phyloP scores from a whole-genome alignment of 2,797 vertebrate genomes.

The Danionella dracula region DNA sequence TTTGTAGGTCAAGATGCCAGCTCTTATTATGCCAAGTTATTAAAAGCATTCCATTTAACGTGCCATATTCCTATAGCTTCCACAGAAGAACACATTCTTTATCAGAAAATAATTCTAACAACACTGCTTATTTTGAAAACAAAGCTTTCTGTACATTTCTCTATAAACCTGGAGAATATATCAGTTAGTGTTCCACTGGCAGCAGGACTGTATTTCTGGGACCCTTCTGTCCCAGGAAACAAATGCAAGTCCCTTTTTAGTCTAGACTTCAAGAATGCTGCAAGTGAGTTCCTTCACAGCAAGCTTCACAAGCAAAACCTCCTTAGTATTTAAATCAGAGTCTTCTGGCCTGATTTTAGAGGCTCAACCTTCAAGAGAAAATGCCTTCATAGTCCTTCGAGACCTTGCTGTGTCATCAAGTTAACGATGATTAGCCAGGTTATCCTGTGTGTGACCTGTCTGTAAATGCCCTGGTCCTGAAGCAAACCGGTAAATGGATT shows the following conservation, averaged over 20 bases:
- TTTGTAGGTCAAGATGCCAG: not conserved
- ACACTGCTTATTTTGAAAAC: too few species aligned
- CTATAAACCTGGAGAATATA: too few species aligned
- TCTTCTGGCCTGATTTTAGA: slow-evolving; percentile 12
- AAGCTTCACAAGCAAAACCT: not conserved
- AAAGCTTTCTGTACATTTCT: too few species aligned
- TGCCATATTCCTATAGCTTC: too few species aligned
- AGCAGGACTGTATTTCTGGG: too few species aligned
- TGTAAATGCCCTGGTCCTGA: slow-evolving; percentile 52
- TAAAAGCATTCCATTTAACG: too few species aligned
- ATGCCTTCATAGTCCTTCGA: not conserved
- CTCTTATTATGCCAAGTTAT: too few species aligned
- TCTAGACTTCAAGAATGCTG: slow-evolving; percentile 38
- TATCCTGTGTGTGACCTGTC: slow-evolving; percentile 45
- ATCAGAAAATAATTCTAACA: too few species aligned
- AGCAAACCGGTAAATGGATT: not conserved
- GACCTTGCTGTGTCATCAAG: not conserved
- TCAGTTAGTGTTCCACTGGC: too few species aligned
- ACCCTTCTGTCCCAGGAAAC: slow-evolving; percentile 21
- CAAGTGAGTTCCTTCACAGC: slow-evolving; percentile 2
- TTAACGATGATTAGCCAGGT: slow-evolving; percentile 31
- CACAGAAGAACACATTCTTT: too few species aligned
- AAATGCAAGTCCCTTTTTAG: slow-evolving; percentile 9
- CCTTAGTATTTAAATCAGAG: slow-evolving; percentile 9
- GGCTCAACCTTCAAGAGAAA: slow-evolving; percentile 15